A percentile compares a stretch with the other conserved stretches of the same genome.
phyloP scores from a whole-genome alignment of 1,140 invertebrate species.

The Eumeta japonica region DNA sequence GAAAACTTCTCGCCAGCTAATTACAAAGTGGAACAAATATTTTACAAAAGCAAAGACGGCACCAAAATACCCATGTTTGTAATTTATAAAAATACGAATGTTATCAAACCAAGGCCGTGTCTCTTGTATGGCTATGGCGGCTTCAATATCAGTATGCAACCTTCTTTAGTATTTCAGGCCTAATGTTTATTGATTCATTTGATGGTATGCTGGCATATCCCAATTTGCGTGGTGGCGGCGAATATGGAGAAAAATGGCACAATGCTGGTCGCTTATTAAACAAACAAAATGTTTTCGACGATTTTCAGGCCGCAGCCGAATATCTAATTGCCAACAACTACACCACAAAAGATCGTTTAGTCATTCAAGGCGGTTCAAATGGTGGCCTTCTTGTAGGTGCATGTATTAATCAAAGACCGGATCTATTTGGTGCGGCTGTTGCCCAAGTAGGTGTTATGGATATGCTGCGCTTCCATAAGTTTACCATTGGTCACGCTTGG shows the following conservation, averaged over 20 bases:
- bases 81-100: constrained; percentile 67
- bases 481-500: too few relatives aligned
- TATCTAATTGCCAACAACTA: too few relatives aligned
- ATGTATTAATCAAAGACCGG: too few relatives aligned
- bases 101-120: constrained; percentile 8
- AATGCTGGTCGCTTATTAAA: constrained; percentile 80
- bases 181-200: not conserved
- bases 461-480: too few relatives aligned
- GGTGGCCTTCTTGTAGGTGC: too few relatives aligned
- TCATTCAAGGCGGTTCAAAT: too few relatives aligned
- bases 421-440: too few relatives aligned
- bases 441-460: too few relatives aligned
- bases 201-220: not conserved
- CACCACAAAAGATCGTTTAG: too few relatives aligned
- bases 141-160: constrained; percentile 78
- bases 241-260: constrained; percentile 94
- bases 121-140: constrained; percentile 88
- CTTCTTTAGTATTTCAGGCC: constrained; percentile 69
- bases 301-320: constrained; percentile 86
- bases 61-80: constrained; percentile 89
- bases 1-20: too few relatives aligned
- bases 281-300: constrained; percentile 93
- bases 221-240: constrained; percentile 49
- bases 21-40: too few relatives aligned
- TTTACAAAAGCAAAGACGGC: constrained; percentile 82